These are phyloP conservation scores for Phortica variegata DNA, from an alignment of 1,140 invertebrate species.

Conservation along the genomic window DNA sequence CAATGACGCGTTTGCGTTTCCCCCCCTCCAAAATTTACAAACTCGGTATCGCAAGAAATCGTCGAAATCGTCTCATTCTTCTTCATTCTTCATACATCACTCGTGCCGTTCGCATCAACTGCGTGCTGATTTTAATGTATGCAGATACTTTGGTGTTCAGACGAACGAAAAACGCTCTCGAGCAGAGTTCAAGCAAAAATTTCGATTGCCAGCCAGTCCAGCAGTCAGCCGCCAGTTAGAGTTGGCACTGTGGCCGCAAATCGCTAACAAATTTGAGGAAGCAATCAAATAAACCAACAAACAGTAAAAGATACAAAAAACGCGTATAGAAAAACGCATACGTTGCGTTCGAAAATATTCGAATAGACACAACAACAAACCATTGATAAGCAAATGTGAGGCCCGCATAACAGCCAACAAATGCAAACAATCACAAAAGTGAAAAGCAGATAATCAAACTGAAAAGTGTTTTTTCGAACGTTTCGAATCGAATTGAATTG, in stretches of 20 bases:
- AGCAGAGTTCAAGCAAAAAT: background rate
- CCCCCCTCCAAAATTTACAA: too few relatives aligned
- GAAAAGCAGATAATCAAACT: too few relatives aligned
- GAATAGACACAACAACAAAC: background rate
- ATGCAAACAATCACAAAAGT: too few relatives aligned
- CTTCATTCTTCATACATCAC: too few relatives aligned
- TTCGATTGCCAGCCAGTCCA: slow-evolving; percentile 15
- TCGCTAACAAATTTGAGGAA: background rate
- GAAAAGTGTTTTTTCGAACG: background rate
- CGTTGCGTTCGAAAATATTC: slow-evolving; percentile 18
- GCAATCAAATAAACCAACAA: background rate
- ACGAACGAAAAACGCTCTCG: background rate
- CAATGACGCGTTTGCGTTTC: slow-evolving; percentile 1
- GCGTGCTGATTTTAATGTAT: too few relatives aligned
- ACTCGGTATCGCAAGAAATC: too few relatives aligned
- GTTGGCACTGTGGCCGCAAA: too few relatives aligned
- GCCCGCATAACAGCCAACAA: background rate
- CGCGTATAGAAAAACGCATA: too few relatives aligned
- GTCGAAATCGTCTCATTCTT: too few relatives aligned
- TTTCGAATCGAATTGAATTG: background rate
- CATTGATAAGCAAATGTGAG: background rate
- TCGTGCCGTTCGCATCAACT: too few relatives aligned
- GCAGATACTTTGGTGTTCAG: too few relatives aligned
- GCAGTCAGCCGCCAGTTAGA: slow-evolving; percentile 28
- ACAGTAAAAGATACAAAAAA: slow-evolving; percentile 20